Base-by-base conservation (phyloP, 2,888 invertebrate genomes). In the Cheilosia scutellata region DNA sequence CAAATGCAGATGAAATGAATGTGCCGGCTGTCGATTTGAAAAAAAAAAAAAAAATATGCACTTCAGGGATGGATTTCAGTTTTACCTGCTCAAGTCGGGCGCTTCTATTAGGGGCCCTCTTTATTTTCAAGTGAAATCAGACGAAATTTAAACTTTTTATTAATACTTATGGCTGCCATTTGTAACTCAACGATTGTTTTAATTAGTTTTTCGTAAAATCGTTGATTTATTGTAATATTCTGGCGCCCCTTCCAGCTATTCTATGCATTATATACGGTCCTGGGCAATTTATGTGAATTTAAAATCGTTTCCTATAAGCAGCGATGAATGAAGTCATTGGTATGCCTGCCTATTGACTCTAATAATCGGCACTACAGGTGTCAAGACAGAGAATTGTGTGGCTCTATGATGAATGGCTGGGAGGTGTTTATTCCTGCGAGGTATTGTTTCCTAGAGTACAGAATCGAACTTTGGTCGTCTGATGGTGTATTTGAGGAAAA, bases 321-420 rank as follows among this genome's bases (percentile, higher is more conserved):
- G 5, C 40, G 33, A 33, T 9, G 27, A 9, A 27, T 29, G 11
- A n/a, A 62, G 60, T 65, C 65, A 42, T 33, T 20, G 29, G 40
- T 63, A 27, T 37, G 20, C 55, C 13, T 63, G 16, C 11, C 44
- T 65, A 9, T 66, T 72, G 49, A 29, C 13, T 25, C 31, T 53
- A 16, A 74, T 53, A 16, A 74, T 29, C 16, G 6, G 42, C 42
- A 44, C 62, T 74, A 68, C 31, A 75, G 37, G 66, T 80, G 80
- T 80, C 74, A 75, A 75, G 68, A 70, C 57, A 62, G 25, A 6
- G 29, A 37, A 65, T 53, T 58, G 16, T 49, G 20, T 11, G 11
- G 37, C 6, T 20, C 7, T 27, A 57, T 27, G n/a, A 16, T 20
- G 65, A 62, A 42, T 49, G 27, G 1, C 11, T 51, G 51, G 11